Percentiles rank a stretch among this genome's conserved stretches.
Evolutionary conservation across 1,140 invertebrate genomes (phyloP).

Genomic region (Geopemphigus sp.): DNA sequence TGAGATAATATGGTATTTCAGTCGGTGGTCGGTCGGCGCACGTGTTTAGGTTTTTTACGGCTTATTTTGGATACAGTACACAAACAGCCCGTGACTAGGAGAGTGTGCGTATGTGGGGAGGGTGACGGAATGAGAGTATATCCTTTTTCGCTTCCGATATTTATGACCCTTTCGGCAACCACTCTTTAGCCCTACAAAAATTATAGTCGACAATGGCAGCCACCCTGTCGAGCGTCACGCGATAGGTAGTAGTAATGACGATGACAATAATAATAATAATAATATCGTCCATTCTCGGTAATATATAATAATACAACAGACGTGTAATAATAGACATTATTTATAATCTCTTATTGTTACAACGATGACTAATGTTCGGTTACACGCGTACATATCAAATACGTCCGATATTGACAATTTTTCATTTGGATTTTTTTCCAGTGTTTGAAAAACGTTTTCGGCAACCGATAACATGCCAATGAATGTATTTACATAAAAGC

Average conservation of each 20-base stretch:
- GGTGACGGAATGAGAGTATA: neutral
- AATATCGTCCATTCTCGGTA: neutral
- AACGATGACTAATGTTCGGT: too few species aligned
- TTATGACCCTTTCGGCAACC: slow-evolving; percentile 28
- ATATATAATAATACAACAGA: neutral
- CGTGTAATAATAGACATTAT: too few species aligned
- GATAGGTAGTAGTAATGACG: slow-evolving; percentile 1
- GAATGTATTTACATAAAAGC: too few species aligned
- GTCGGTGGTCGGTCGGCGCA: neutral
- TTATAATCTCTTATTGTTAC: too few species aligned
- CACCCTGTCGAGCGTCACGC: neutral
- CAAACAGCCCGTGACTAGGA: neutral
- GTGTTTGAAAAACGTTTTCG: too few species aligned
- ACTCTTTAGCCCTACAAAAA: slow-evolving; percentile 25
- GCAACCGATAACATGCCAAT: too few species aligned
- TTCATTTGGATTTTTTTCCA: too few species aligned
- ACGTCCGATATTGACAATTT: too few species aligned
- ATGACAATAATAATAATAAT: slow-evolving; percentile 2
- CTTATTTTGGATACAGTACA: slow-evolving; percentile 26
- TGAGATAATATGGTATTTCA: slow-evolving; percentile 39
- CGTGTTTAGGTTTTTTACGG: slow-evolving; percentile 43
- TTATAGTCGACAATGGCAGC: slow-evolving; percentile 18
- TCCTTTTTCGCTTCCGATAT: slow-evolving; percentile 29
- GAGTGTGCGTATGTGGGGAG: too few species aligned
- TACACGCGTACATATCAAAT: too few species aligned